Evolutionary conservation across 2,888 invertebrate species (phyloP), one percentile per base, ranked within the genome.

Genomic region (Napeogenes inachia): DNA sequence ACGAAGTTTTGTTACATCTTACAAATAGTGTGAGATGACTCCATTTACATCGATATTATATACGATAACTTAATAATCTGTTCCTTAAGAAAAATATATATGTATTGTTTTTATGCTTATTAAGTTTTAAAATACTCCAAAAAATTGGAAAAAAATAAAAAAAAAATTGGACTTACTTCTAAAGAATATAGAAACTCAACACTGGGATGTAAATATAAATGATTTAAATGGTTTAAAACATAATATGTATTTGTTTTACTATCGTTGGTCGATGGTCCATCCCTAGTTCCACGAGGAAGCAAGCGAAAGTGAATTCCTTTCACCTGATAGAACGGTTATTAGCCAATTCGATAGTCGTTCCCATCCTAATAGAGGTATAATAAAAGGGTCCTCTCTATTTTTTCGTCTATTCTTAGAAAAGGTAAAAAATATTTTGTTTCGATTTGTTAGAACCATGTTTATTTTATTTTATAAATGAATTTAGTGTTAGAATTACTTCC

Each of bases 321-420:
- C 88, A 89, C 89, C 89, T 89, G 89, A 89, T 89, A 88, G 89
- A 84, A 85, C 85, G 79, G 89, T 89, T 89, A 89, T 89, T 89
- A 89, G 89, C 87, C 89, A 86, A 89, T 89, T 87, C 81, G 82
- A 84, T 83, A 83, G 76, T 82, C 86, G 87, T 88, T 87, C 82
- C 85, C 82, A 79, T 85, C 88, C 87, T 89, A 89, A 89, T 89
- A 89, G 89, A 88, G 84, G 86, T 82, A 78, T 82, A 89, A 89
- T 89, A 89, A 89, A 88, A 87, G 81, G 85, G 79, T 61, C 81
- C 78, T 79, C 82, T 83, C 79, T 84, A 81, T 84, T 83, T 82
- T 84, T 84, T 79, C 84, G 74, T 84, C 82, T 81, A 80, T 83
- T 80, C 78, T 77, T 72, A 72, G 74, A 75, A 82, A 80, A 84